Evolutionary conservation across 2,888 invertebrate genomes (phyloP).

Genomic region (Amblyjoppa fuscipennis): DNA sequence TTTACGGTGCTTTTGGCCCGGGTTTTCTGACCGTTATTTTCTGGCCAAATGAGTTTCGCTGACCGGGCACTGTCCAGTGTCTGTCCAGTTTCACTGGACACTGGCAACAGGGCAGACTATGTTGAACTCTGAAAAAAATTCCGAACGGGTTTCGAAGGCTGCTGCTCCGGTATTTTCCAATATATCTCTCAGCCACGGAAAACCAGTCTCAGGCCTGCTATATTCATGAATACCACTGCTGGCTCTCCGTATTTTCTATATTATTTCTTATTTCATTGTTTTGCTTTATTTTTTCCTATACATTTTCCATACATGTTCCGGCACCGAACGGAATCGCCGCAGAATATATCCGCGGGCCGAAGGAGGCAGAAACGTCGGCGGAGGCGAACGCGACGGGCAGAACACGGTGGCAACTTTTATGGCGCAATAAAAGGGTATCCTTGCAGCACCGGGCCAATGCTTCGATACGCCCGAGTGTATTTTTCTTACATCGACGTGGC

Average conservation of each 20-base stretch:
- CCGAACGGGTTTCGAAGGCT: background rate
- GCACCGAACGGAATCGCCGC: conserved; percentile 30
- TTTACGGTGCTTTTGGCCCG: too few species aligned
- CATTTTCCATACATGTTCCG: conserved; percentile 13
- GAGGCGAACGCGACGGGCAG: conserved; percentile 19
- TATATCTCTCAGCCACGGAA: conserved; percentile 26
- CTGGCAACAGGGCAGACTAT: too few species aligned
- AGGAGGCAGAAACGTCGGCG: conserved; percentile 1
- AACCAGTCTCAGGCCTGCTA: conserved; percentile 24
- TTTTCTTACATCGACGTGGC: conserved; percentile 50
- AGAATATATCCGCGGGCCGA: conserved; percentile 22
- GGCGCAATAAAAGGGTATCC: conserved; percentile 50
- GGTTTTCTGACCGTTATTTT: too few species aligned
- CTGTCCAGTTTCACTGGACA: too few species aligned
- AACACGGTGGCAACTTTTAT: conserved; percentile 54
- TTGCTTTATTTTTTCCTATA: background rate
- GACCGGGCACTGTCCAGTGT: too few species aligned
- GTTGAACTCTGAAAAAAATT: too few species aligned
- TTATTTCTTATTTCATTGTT: background rate
- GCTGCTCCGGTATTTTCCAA: conserved; percentile 18
- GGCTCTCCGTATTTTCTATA: conserved; percentile 15
- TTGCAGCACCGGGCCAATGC: conserved; percentile 40
- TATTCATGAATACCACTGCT: conserved; percentile 34
- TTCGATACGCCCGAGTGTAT: conserved; percentile 38
- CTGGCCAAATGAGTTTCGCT: too few species aligned